Conservation (phyloP, 2,113 vertebrate species). For the Boulengeromyrus knoepffleri region DNA sequence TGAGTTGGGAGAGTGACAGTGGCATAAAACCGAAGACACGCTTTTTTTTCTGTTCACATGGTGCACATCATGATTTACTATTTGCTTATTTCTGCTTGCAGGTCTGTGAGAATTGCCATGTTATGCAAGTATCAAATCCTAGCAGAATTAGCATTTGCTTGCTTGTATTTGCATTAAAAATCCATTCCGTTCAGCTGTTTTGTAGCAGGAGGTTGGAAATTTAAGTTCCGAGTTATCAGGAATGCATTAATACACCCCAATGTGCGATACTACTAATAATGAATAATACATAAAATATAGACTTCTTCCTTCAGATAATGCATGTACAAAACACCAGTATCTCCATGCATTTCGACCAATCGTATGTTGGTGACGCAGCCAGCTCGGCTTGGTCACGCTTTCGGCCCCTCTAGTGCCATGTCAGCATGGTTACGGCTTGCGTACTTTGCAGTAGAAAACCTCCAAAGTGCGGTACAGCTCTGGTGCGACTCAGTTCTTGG, state of each 20-base stretch:
- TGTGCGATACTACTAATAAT: too few relatives aligned
- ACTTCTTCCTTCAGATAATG: neutral
- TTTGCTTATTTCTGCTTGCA: neutral
- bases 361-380: neutral
- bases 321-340: neutral
- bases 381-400: neutral
- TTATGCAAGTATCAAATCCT: neutral
- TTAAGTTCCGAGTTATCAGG: neutral
- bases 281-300: neutral
- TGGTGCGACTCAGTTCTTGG: neutral
- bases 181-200: neutral
- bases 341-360: neutral
- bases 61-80: neutral
- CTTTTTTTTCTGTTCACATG: neutral
- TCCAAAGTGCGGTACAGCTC: neutral
- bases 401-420: neutral
- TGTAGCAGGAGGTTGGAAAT: neutral
- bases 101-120: neutral
- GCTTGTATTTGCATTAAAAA: neutral
- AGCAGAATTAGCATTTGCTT: neutral
- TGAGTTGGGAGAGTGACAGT: neutral
- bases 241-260: too few relatives aligned
- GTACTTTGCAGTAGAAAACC: neutral
- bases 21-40: neutral
- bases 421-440: neutral